These are phyloP conservation scores for Echeneis naucrates DNA, from an alignment of 2,797 vertebrate genomes.

Conservation along the genomic window DNA sequence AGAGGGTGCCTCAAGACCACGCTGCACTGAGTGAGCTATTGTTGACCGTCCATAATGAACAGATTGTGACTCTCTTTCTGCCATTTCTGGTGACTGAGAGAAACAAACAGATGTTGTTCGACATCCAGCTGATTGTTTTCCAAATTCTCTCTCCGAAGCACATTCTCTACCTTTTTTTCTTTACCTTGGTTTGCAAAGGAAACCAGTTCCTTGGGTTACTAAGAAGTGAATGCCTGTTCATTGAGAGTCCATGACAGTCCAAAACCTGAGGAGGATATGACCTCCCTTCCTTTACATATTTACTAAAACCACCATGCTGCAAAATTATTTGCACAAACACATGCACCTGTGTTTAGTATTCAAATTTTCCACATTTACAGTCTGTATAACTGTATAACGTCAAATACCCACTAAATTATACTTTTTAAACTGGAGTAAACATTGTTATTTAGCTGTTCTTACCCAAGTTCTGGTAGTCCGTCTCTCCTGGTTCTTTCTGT, in stretches of 20 bases:
- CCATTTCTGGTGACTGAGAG: slow-evolving; percentile 68
- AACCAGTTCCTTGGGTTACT: slow-evolving; percentile 36
- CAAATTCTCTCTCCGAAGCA: not conserved
- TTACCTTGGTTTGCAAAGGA: not conserved
- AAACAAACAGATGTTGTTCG: not conserved
- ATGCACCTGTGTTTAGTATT: not conserved
- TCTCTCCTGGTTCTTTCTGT: not conserved
- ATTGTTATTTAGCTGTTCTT: slow-evolving; percentile 15
- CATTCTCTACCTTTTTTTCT: not conserved
- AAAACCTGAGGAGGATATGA: not conserved
- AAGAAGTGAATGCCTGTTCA: not conserved
- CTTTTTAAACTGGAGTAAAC: not conserved
- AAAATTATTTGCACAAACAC: too few species aligned
- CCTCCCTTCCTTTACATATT: not conserved
- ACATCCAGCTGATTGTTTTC: accelerated
- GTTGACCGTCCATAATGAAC: not conserved
- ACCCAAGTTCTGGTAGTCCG: slow-evolving; percentile 18
- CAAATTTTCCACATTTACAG: not conserved
- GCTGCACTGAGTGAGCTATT: not conserved
- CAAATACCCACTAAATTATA: not conserved
- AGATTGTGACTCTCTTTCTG: slow-evolving; percentile 38
- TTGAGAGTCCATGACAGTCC: not conserved
- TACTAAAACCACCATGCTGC: not conserved
- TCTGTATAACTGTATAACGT: not conserved
- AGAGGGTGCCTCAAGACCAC: slow-evolving; percentile 20